These are phyloP conservation scores for Epinephelus awoara DNA, from an alignment of 2,797 vertebrate genomes.

Conservation along the genomic window DNA sequence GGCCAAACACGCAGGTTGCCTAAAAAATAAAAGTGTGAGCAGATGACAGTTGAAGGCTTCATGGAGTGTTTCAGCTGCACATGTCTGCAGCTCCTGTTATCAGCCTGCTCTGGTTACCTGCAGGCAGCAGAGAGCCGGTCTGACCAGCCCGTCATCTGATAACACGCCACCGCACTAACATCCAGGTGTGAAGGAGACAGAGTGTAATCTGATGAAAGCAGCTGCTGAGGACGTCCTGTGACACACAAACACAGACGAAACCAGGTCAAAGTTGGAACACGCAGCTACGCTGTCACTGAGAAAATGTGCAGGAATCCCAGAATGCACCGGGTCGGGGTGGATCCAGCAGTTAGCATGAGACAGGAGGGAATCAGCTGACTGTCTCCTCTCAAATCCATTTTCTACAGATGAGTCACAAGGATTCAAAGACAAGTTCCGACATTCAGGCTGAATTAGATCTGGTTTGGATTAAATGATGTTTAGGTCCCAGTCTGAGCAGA, in stretches of 20 bases:
- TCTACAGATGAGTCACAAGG: constrained; percentile 31
- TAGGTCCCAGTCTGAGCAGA: neutral
- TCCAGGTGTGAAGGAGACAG: constrained; percentile 20
- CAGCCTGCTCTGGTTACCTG: neutral
- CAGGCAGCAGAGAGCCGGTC: neutral
- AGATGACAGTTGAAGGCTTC: neutral
- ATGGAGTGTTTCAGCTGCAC: neutral
- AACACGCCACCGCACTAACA: neutral
- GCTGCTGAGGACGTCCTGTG: neutral
- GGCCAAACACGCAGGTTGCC: neutral
- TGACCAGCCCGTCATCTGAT: constrained; percentile 6
- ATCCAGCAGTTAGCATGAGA: neutral
- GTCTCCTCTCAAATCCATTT: constrained; percentile 27
- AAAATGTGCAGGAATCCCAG: constrained; percentile 2
- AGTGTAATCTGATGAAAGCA: constrained; percentile 3
- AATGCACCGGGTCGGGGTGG: constrained; percentile 2
- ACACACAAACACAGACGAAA: constrained; percentile 6
- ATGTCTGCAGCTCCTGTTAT: neutral
- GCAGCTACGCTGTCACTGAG: neutral
- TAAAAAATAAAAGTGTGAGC: neutral
- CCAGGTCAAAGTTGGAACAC: constrained; percentile 4
- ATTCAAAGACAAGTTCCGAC: neutral
- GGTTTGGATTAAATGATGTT: neutral
- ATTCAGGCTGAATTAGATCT: constrained; percentile 4
- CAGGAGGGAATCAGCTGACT: constrained; percentile 6